A percentile compares a stretch with the other conserved stretches of the same genome.
Evolutionary conservation across 2,888 invertebrate genomes (phyloP).

Genomic region (Lasius fuliginosus): DNA sequence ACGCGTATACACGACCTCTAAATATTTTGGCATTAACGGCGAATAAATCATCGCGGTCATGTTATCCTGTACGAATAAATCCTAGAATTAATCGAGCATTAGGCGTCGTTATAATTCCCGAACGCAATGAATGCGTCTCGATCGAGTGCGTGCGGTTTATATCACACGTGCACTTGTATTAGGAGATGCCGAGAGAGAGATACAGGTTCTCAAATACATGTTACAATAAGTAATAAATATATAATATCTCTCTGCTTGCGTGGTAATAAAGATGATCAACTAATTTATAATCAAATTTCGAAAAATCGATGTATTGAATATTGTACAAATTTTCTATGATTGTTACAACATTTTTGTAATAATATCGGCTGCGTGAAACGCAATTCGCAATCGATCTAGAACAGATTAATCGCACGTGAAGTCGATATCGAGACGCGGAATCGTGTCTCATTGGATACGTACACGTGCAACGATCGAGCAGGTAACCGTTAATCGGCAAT

Average conservation of each 20-base stretch:
- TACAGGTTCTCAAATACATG: neutral
- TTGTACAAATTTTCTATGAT: neutral
- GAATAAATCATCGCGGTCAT: constrained; percentile 72
- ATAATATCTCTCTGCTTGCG: neutral
- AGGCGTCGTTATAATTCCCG: constrained; percentile 40
- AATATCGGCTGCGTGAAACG: neutral
- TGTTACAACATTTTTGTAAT: neutral
- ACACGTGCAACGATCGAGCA: constrained; percentile 69
- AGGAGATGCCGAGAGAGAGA: neutral
- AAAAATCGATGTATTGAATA: neutral
- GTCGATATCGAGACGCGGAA: constrained; percentile 59
- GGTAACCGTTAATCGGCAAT: constrained; percentile 76
- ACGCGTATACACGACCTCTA: constrained; percentile 75
- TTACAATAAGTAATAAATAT: neutral
- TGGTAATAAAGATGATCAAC: neutral
- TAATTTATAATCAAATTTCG: constrained; percentile 1
- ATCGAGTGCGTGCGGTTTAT: neutral
- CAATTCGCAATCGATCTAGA: constrained; percentile 38
- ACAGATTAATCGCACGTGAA: constrained; percentile 38
- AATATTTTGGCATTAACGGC: constrained; percentile 81
- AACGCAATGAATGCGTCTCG: constrained; percentile 1
- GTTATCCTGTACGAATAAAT: constrained; percentile 69
- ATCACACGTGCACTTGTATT: constrained; percentile 25
- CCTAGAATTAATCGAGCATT: constrained; percentile 71
- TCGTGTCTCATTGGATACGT: constrained; percentile 73